These are phyloP conservation scores for Turritopsis rubra DNA, from an alignment of 30 jellyfish, hydroid and myxozoan genomes.

Conservation along the genomic window DNA sequence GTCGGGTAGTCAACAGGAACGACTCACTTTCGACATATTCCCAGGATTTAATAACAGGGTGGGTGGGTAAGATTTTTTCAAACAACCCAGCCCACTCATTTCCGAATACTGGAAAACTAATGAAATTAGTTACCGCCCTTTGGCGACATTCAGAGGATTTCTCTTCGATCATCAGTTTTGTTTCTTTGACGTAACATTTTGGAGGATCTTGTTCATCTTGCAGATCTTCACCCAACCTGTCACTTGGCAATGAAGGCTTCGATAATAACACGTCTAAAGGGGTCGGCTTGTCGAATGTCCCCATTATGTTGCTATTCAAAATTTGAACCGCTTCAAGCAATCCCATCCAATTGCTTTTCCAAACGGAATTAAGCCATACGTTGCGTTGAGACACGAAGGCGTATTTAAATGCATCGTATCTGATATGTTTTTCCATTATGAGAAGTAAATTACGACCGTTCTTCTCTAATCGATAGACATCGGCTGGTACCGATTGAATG, in stretches of 20 bases:
- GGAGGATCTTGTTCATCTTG: slow-evolving; percentile 56
- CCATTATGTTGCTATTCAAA: slow-evolving; percentile 47
- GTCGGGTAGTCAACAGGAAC: slow-evolving; percentile 37
- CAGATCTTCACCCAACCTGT: slow-evolving; percentile 47
- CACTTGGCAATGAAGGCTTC: slow-evolving; percentile 38
- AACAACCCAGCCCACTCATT: slow-evolving; percentile 49
- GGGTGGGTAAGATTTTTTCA: slow-evolving; percentile 56
- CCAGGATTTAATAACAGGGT: slow-evolving; percentile 61
- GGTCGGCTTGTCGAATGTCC: slow-evolving; percentile 47
- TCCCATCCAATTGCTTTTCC: slow-evolving; percentile 69
- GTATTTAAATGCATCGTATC: slow-evolving; percentile 51
- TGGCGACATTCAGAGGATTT: slow-evolving; percentile 37
- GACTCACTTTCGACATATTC: slow-evolving; percentile 29
- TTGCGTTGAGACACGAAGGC: slow-evolving; percentile 69
- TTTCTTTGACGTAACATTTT: slow-evolving; percentile 36
- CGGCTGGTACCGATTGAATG: slow-evolving; percentile 17
- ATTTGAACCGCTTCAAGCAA: slow-evolving; percentile 58
- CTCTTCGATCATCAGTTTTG: slow-evolving; percentile 16
- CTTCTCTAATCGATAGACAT: slow-evolving; percentile 40
- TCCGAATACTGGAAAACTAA: slow-evolving; percentile 32
- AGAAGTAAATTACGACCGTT: slow-evolving; percentile 64
- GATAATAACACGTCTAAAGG: slow-evolving; percentile 48
- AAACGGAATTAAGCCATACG: slow-evolving; percentile 65
- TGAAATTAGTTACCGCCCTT: slow-evolving; percentile 50
- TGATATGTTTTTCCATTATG: slow-evolving; percentile 55